Evolutionary conservation across 2,113 vertebrate species (phyloP).

Genomic region (Thomomys bottae): DNA sequence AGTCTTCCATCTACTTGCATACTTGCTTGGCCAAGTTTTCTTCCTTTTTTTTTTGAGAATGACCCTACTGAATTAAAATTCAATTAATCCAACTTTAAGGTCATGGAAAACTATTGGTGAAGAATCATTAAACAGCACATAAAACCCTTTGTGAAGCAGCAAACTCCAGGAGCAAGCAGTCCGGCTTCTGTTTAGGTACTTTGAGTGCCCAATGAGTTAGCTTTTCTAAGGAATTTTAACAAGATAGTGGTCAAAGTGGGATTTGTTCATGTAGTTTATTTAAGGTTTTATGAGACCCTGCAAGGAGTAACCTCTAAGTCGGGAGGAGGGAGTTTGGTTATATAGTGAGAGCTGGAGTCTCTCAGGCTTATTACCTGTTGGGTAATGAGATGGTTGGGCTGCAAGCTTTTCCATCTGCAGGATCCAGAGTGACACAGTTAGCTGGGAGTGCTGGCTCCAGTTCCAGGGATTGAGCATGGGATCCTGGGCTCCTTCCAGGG

Average conservation of each 20-base stretch:
- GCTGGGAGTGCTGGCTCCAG: not conserved
- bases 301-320: slow-evolving; percentile 47
- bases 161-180: not conserved
- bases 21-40: not conserved
- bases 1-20: not conserved
- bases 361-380: not conserved
- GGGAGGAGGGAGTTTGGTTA: slow-evolving; percentile 13
- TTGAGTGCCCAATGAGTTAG: slow-evolving; percentile 60
- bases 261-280: slow-evolving; percentile 75
- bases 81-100: slow-evolving; percentile 75
- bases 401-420: not conserved
- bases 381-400: not conserved
- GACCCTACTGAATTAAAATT: slow-evolving; percentile 75
- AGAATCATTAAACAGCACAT: slow-evolving; percentile 77
- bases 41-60: slow-evolving; percentile 38
- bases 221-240: slow-evolving; percentile 81
- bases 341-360: not conserved
- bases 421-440: not conserved
- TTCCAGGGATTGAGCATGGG: not conserved
- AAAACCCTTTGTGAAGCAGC: slow-evolving; percentile 54
- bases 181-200: slow-evolving; percentile 71
- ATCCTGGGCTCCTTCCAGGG: too few species aligned
- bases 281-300: slow-evolving; percentile 78
- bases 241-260: slow-evolving; percentile 79
- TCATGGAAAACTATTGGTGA: slow-evolving; percentile 72